Percentiles rank a stretch among this genome's conserved stretches.
Evolutionary conservation across 2,888 invertebrate species (phyloP).

Genomic region (Macrosiphum euphorbiae): DNA sequence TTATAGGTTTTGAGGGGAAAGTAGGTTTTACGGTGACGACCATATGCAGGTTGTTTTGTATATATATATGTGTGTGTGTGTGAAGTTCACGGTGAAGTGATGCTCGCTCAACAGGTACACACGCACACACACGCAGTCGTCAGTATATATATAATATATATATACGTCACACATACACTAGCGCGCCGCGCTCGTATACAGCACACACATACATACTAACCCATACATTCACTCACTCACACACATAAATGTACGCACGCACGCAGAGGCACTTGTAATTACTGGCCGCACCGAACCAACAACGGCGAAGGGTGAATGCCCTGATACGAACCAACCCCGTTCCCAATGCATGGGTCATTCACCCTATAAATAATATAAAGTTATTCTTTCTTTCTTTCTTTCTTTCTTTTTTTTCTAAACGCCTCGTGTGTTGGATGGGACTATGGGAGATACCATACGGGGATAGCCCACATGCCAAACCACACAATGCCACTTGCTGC

Average conservation of each 20-base stretch:
- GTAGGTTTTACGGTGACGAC: slow-evolving; percentile 65
- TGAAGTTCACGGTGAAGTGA: slow-evolving; percentile 65
- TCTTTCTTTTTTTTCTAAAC: slow-evolving; percentile 47
- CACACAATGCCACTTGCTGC: slow-evolving; percentile 59
- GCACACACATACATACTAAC: background rate
- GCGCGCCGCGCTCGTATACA: background rate
- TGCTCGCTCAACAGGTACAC: slow-evolving; percentile 64
- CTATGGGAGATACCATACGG: slow-evolving; percentile 58
- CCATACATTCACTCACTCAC: slow-evolving; percentile 6
- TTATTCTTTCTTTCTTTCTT: slow-evolving; percentile 63
- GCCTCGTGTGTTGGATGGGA: slow-evolving; percentile 48
- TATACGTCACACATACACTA: background rate
- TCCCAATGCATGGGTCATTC: slow-evolving; percentile 63
- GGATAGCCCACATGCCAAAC: slow-evolving; percentile 65
- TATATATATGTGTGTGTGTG: slow-evolving; percentile 42
- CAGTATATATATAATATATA: background rate
- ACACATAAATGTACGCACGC: slow-evolving; percentile 40
- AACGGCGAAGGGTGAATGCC: slow-evolving; percentile 62
- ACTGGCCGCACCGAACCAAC: slow-evolving; percentile 63
- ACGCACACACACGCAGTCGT: slow-evolving; percentile 28
- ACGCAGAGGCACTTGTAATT: slow-evolving; percentile 63
- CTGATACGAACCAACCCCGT: slow-evolving; percentile 64
- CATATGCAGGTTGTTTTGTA: slow-evolving; percentile 64
- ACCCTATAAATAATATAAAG: slow-evolving; percentile 63
- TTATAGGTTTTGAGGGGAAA: slow-evolving; percentile 63